Evolutionary conservation across 2,888 invertebrate species (phyloP), one percentile per base, ranked within the genome.

Genomic region (Sarcophaga rosellei): DNA sequence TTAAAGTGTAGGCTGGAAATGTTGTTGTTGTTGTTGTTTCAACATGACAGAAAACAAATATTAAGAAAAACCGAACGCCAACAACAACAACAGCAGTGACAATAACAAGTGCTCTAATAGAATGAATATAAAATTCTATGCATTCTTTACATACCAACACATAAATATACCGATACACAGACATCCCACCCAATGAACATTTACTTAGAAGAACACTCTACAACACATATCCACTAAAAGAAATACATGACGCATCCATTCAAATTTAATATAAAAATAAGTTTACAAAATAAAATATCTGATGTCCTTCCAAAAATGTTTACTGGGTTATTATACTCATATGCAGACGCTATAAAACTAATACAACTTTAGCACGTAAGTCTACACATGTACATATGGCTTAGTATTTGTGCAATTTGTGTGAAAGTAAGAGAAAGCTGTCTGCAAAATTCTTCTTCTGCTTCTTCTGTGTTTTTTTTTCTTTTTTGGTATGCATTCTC

Each of bases 361-460:
- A 53, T 15, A 53, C 53, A 53, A 53, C 35, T 47, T 4, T 23
- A 53, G 21, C 47, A 47, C 15, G 15, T 47, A 15, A 47, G n/a
- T 45, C 25, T 53, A 25, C 15, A 25, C 35, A 73, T 65, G 20
- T 23, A n/a, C n/a, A n/a, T n/a, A 3, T 78, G 35, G 11, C 4
- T 68, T 35, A 35, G 76, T 72, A 47, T 53, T 53, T 59, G 75
- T 78, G 75, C 72, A 20, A 59, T 75, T 20, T 70, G 45, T 66
- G 59, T 63, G n/a, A 72, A 69, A 79, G 80, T 78, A 75, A 78
- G 65, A 81, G 81, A 86, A 84, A 86, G 78, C 86, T 86, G 90
- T 89, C 91, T 89, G 90, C 90, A 88, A 90, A 91, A 76, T 17
- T 47, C 35, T 53, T 53, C 53, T 53, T 53, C 53, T 12, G 15